Percentiles rank a stretch among this genome's conserved stretches.
Conservation (phyloP, 2,113 vertebrate genomes). For the Bubo blakistoni region DNA sequence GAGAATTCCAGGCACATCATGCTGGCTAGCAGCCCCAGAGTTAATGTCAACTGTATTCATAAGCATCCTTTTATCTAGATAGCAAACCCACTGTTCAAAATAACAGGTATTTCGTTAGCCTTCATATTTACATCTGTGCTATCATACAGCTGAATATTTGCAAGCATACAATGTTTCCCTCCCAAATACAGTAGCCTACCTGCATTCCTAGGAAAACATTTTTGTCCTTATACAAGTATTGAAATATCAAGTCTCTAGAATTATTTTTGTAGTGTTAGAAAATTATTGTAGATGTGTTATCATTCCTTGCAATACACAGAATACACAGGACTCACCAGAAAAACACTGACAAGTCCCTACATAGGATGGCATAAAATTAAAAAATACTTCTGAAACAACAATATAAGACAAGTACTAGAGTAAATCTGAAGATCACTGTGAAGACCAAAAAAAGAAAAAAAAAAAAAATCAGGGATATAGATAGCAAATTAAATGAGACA, state of each 20-base stretch:
- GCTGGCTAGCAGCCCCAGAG: not conserved
- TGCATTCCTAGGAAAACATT: not conserved
- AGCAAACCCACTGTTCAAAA: not conserved
- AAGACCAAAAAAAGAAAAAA: not conserved
- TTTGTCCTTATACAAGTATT: not conserved
- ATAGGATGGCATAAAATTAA: not conserved
- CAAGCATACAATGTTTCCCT: not conserved
- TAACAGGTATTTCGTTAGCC: not conserved
- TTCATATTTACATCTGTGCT: not conserved
- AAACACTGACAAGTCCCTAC: not conserved
- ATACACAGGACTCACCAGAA: not conserved
- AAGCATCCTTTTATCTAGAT: not conserved
- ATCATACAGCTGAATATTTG: not conserved
- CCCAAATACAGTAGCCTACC: not conserved
- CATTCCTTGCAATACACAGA: not conserved
- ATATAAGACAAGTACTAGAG: not conserved
- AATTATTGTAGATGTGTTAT: not conserved
- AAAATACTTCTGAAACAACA: not conserved
- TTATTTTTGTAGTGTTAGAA: not conserved
- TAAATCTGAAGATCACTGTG: not conserved
- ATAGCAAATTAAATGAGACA: not conserved
- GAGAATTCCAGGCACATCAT: not conserved
- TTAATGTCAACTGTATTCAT: not conserved
- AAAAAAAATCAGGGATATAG: not conserved
- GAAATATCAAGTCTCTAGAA: not conserved